These are phyloP conservation scores for Anseranas semipalmata DNA, from an alignment of 2,113 vertebrate genomes.

Conservation along the genomic window DNA sequence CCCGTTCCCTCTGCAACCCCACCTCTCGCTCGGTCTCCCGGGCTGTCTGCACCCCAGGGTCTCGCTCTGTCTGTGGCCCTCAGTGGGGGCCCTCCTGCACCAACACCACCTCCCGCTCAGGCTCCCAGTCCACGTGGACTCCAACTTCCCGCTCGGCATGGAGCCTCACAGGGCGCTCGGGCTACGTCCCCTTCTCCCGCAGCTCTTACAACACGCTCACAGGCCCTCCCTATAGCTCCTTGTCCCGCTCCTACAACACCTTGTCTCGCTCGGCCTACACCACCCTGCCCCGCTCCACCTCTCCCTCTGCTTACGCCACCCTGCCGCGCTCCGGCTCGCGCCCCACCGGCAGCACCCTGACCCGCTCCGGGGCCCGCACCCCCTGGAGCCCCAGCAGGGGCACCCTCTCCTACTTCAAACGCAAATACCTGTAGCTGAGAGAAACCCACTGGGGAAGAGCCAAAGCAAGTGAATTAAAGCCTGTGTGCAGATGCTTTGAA, in stretches of 20 bases:
- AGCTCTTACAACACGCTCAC: not conserved
- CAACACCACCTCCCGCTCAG: not conserved
- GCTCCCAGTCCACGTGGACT: not conserved
- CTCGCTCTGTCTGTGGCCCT: not conserved
- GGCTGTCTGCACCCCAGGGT: not conserved
- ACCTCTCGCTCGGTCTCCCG: not conserved
- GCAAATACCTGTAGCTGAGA: constrained; percentile 4
- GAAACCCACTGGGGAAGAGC: not conserved
- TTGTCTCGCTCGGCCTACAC: constrained; percentile 21
- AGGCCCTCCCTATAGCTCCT: not conserved
- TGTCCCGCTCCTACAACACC: constrained; percentile 14
- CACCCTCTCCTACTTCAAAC: constrained; percentile 28
- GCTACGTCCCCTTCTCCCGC: not conserved
- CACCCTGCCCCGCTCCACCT: constrained; percentile 3
- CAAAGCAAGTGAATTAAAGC: not conserved
- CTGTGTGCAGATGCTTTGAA: not conserved
- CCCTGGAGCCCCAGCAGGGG: constrained; percentile 34
- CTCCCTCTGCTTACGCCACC: constrained; percentile 17
- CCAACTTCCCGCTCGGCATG: not conserved
- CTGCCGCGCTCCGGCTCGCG: not conserved
- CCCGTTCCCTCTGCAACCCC: not conserved
- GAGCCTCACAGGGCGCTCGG: not conserved
- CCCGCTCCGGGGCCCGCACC: not conserved
- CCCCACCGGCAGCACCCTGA: not conserved
- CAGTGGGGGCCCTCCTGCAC: constrained; percentile 36